Evolutionary conservation across 2,888 invertebrate species (phyloP), one percentile per base, ranked within the genome.

Genomic region (Lasius platythorax): DNA sequence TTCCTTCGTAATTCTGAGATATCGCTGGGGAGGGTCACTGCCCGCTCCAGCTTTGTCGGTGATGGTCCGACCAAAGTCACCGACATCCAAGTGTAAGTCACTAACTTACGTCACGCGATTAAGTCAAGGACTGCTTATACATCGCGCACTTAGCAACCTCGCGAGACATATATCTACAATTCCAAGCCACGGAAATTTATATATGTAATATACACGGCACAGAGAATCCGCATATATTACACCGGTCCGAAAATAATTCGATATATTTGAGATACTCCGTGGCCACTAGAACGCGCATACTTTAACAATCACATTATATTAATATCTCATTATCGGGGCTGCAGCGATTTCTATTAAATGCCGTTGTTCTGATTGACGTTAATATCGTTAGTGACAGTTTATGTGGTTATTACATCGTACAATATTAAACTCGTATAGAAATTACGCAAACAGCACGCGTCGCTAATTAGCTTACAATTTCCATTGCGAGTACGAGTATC

Each of bases 61-160:
- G 33, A 58, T 37, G 33, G 58, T 61, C 8, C 50, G 50, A 83
- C 81, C 84, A 50, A 84, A 86, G 87, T 90, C 89, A 83, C 86
- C 79, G 72, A 82, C 89, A 88, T 83, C 43, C 86, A n/a, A 3
- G 46, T n/a, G 72, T 79, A 84, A 84, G 84, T 85, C 84, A 67
- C 81, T 84, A 87, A 90, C 89, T 90, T 87, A 85, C 81, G 66
- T 68, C 58, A 23, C 61, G 28, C 88, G 87, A 90, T 90, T 90
- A 90, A 90, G 89, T 90, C 86, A 84, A 88, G 84, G 78, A 84
- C 83, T 83, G 72, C 74, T 63, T 73, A 53, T 53, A 40, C 70
- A 53, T 61, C 3, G 53, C 28, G 53, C 63, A 58, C 74, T 72
- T 53, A 72, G 43, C 70, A 78, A 8, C 43, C 56, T n/a, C 63